These are phyloP conservation scores for Orchesella cincta DNA, from an alignment of 1,140 invertebrate genomes.

Conservation along the genomic window DNA sequence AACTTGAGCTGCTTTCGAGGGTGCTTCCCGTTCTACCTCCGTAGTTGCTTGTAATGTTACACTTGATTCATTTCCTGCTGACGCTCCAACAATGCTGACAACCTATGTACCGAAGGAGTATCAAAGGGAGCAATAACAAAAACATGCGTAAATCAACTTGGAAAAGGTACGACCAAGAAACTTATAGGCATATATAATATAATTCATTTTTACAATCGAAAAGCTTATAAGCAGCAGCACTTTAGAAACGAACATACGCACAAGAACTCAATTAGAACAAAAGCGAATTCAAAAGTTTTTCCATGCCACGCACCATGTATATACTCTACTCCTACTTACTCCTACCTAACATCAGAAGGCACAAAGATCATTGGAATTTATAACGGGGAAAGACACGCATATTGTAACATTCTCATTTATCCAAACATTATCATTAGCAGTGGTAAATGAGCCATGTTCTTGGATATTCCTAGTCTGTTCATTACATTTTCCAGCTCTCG, in stretches of 20 bases:
- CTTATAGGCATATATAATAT: too few relatives aligned
- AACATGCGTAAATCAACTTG: conserved; percentile 1
- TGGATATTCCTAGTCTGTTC: too few relatives aligned
- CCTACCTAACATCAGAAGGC: too few relatives aligned
- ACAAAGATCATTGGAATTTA: background rate
- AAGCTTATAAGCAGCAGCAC: too few relatives aligned
- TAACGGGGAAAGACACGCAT: background rate
- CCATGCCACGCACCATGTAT: too few relatives aligned
- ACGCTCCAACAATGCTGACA: background rate
- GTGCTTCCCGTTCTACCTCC: conserved; percentile 4
- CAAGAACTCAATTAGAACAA: too few relatives aligned
- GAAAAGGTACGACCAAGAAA: too few relatives aligned
- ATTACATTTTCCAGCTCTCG: too few relatives aligned
- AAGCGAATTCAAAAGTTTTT: too few relatives aligned
- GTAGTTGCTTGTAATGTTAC: background rate
- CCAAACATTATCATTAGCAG: conserved; percentile 28
- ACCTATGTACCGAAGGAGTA: background rate
- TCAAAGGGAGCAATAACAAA: background rate
- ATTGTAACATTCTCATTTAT: background rate
- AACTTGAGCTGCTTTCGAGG: conserved; percentile 17
- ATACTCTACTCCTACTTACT: too few relatives aligned
- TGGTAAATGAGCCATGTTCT: conserved; percentile 31
- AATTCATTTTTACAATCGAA: too few relatives aligned
- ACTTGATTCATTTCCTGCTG: conserved; percentile 4
- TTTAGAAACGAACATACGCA: too few relatives aligned